Percentiles rank a stretch among this genome's conserved stretches.
These are phyloP conservation scores for Tanypteryx hageni DNA, from an alignment of 2,888 invertebrate species.

Conservation along the genomic window DNA sequence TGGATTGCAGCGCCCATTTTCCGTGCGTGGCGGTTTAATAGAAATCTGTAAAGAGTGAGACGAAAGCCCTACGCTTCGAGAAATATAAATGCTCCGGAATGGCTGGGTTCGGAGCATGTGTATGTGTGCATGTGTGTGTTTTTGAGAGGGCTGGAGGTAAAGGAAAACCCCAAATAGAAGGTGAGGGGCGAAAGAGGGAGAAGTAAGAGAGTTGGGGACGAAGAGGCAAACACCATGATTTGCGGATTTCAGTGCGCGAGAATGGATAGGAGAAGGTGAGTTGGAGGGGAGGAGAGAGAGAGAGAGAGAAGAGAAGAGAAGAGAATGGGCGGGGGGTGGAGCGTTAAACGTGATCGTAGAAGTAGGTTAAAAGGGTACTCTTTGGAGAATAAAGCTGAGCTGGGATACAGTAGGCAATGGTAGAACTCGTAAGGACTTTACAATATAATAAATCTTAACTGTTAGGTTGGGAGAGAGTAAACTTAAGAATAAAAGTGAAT, in stretches of 20 bases:
- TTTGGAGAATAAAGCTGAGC: background rate
- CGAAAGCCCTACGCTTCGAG: background rate
- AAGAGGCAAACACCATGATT: slow-evolving; percentile 2
- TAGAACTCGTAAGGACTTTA: too few species aligned
- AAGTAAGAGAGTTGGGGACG: background rate
- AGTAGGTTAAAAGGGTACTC: background rate
- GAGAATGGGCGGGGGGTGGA: background rate
- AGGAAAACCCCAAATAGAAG: background rate
- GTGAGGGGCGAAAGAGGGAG: background rate
- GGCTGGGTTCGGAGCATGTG: too few species aligned
- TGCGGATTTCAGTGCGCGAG: slow-evolving; percentile 26
- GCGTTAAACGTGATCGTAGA: background rate
- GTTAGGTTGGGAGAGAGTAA: too few species aligned
- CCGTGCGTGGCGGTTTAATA: background rate
- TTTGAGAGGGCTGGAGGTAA: background rate
- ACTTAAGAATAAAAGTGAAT: too few species aligned
- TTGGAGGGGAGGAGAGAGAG: background rate
- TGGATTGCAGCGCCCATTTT: background rate
- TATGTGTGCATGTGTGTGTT: too few species aligned
- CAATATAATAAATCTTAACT: too few species aligned
- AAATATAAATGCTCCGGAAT: background rate
- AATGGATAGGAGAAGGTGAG: background rate
- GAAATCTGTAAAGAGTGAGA: background rate
- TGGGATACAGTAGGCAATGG: background rate
- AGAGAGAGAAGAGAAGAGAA: background rate